Percentiles rank a stretch among this genome's conserved stretches.
Conservation (phyloP, 2,888 invertebrate genomes). For the Steromphala cineraria region DNA sequence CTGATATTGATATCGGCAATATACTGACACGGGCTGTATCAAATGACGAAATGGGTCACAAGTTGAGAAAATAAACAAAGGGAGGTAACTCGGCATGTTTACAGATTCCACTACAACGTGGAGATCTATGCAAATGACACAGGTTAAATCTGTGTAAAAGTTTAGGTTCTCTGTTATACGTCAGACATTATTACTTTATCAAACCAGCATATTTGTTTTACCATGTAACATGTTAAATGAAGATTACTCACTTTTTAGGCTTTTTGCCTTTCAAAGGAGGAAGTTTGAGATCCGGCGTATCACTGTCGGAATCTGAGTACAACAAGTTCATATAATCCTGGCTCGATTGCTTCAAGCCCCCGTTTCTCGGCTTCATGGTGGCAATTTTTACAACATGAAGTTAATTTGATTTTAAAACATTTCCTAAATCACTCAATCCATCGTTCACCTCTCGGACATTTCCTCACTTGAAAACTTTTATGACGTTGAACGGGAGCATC, state of each 20-base stretch:
- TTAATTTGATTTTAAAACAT: conserved; percentile 51
- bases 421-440: neutral
- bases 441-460: neutral
- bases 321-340: conserved; percentile 35
- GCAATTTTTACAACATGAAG: conserved; percentile 49
- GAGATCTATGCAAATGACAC: too few species aligned
- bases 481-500: too few species aligned
- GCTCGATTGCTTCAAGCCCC: conserved; percentile 24
- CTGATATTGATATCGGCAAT: too few species aligned
- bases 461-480: too few species aligned
- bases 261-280: conserved; percentile 62
- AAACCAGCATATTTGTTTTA: too few species aligned
- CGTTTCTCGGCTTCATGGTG: conserved; percentile 34
- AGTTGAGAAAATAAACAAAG: neutral
- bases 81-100: neutral
- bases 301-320: conserved; percentile 51
- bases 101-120: too few species aligned
- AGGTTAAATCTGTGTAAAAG: neutral
- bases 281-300: conserved; percentile 52
- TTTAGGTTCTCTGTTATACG: too few species aligned
- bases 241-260: conserved; percentile 47
- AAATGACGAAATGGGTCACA: neutral
- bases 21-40: neutral
- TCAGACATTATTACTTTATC: too few species aligned
- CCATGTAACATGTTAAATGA: neutral